Conservation (phyloP, 2,797 vertebrate species). For the Hozukius guyotensis region DNA sequence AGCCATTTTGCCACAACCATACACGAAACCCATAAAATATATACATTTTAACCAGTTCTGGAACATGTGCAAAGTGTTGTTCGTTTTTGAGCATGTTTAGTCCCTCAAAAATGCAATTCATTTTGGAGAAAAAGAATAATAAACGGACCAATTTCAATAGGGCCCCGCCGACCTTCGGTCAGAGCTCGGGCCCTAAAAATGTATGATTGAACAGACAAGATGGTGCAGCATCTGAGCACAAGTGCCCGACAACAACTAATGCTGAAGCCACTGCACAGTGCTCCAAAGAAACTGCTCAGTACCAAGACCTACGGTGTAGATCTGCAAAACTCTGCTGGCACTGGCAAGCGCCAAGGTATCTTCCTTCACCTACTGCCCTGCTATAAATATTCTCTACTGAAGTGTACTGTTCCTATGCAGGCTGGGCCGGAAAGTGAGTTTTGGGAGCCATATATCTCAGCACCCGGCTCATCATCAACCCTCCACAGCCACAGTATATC, state of each 20-base stretch:
- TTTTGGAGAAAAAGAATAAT: too few relatives aligned
- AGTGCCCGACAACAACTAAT: background rate
- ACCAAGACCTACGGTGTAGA: background rate
- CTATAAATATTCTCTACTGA: constrained; percentile 7
- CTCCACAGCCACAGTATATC: background rate
- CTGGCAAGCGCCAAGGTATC: background rate
- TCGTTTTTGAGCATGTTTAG: too few relatives aligned
- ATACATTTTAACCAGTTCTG: too few relatives aligned
- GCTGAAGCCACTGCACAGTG: background rate
- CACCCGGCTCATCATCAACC: constrained; percentile 20
- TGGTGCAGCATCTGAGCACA: background rate
- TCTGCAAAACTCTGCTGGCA: background rate
- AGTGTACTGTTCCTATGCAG: background rate
- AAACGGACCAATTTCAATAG: too few relatives aligned
- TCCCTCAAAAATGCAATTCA: too few relatives aligned
- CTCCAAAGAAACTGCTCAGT: background rate
- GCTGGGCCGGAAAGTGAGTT: background rate
- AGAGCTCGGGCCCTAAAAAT: too few relatives aligned
- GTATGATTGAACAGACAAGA: too few relatives aligned
- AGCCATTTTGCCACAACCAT: too few relatives aligned
- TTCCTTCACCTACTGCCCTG: constrained; percentile 9
- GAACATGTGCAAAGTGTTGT: too few relatives aligned
- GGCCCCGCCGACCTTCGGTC: background rate
- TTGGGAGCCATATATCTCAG: constrained; percentile 27
- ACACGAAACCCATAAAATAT: too few relatives aligned